phyloP scores from a whole-genome alignment of 1,140 invertebrate species.

The Homalodisca vitripennis region DNA sequence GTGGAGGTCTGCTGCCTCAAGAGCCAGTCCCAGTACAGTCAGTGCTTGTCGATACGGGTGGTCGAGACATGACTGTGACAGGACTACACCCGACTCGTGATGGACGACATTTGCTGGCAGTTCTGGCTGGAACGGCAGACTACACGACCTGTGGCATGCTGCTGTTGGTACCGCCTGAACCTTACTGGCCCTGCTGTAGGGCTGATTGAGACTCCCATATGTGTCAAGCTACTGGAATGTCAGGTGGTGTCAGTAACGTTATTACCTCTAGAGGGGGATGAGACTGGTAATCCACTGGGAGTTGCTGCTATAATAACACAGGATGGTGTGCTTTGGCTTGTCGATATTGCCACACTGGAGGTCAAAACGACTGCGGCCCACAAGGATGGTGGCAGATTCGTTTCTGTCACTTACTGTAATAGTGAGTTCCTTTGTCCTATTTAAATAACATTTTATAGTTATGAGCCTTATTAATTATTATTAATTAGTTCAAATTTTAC shows the following conservation, averaged over 20 bases:
- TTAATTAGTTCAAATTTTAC: no score
- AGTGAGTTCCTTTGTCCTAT: slow-evolving; percentile 52
- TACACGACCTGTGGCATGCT: slow-evolving; percentile 25
- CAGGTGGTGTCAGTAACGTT: slow-evolving; percentile 55
- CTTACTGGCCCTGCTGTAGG: slow-evolving; percentile 49
- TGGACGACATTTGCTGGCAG: slow-evolving; percentile 62
- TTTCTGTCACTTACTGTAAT: slow-evolving; percentile 73
- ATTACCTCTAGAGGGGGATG: slow-evolving; percentile 52
- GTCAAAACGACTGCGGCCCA: slow-evolving; percentile 58
- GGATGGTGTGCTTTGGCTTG: slow-evolving; percentile 66
- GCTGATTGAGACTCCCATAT: slow-evolving; percentile 59
- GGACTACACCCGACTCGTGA: slow-evolving; percentile 63
- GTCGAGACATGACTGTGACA: slow-evolving; percentile 52
- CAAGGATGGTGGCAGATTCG: slow-evolving; percentile 65
- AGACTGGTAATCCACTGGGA: slow-evolving; percentile 43
- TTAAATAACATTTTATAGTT: slow-evolving; percentile 5
- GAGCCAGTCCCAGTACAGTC: slow-evolving; percentile 51
- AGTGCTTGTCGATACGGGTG: slow-evolving; percentile 45
- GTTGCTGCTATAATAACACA: slow-evolving; percentile 59
- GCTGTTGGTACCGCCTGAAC: slow-evolving; percentile 31
- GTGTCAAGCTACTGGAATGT: slow-evolving; percentile 62
- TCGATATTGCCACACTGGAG: slow-evolving; percentile 63
- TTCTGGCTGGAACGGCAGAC: slow-evolving; percentile 50
- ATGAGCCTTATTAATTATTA: no score
- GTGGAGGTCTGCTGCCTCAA: slow-evolving; percentile 39